Percentiles rank a stretch among this genome's conserved stretches.
These are phyloP conservation scores for Hyalella azteca DNA, from an alignment of 2,888 invertebrate species.

Conservation along the genomic window DNA sequence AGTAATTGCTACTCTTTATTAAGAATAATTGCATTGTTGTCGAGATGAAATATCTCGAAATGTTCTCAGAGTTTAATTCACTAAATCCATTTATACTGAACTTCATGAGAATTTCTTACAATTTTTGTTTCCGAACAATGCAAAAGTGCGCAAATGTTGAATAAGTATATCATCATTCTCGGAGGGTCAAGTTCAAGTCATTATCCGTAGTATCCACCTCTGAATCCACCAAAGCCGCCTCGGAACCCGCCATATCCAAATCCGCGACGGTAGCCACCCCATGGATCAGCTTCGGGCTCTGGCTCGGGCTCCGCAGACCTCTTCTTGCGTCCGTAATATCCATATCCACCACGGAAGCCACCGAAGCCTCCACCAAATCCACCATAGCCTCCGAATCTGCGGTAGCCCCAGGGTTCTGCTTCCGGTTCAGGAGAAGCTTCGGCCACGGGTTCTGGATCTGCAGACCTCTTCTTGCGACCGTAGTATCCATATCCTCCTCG, in stretches of 20 bases:
- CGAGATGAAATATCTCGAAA: too few species aligned
- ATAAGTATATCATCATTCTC: too few species aligned
- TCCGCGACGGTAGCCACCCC: conserved; percentile 2
- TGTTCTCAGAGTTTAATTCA: too few species aligned
- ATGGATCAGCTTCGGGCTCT: not conserved
- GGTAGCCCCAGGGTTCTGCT: not conserved
- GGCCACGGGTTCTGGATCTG: not conserved
- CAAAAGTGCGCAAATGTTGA: too few species aligned
- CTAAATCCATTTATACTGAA: too few species aligned
- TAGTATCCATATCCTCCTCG: not conserved
- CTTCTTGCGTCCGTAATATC: conserved; percentile 14
- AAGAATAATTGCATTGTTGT: too few species aligned
- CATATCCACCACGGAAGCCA: not conserved
- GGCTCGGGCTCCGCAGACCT: not conserved
- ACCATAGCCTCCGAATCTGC: not conserved
- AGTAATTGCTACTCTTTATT: too few species aligned
- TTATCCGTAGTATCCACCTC: not conserved
- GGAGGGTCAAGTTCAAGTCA: too few species aligned
- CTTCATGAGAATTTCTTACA: too few species aligned
- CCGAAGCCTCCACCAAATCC: conserved; percentile 1
- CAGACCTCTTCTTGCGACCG: not conserved
- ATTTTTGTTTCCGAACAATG: too few species aligned
- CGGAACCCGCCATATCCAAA: not conserved
- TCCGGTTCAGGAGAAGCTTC: not conserved
- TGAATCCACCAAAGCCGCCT: not conserved